These are phyloP conservation scores for Atta texana DNA, from an alignment of 1,140 invertebrate species.

Conservation along the genomic window DNA sequence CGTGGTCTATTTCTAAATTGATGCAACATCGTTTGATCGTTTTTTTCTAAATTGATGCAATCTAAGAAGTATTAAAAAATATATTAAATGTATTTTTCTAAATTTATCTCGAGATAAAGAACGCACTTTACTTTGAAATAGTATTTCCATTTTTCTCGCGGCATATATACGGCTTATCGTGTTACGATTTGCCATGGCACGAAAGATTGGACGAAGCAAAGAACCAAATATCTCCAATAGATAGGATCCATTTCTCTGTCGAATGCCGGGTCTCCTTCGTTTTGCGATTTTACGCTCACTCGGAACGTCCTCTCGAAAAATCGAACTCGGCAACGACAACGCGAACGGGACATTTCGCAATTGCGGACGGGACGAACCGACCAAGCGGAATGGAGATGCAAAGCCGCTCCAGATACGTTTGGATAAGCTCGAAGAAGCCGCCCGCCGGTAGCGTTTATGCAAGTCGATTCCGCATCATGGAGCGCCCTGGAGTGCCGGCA, in stretches of 20 bases:
- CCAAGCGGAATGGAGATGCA: constrained; percentile 54
- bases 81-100: background rate
- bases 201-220: background rate
- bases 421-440: constrained; percentile 53
- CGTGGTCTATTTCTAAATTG: background rate
- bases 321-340: background rate
- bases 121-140: background rate
- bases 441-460: constrained; percentile 34
- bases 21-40: too few relatives aligned
- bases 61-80: background rate
- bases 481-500: constrained; percentile 18
- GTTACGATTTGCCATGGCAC: background rate
- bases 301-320: constrained; percentile 7
- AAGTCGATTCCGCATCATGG: constrained; percentile 59
- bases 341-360: constrained; percentile 15
- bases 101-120: background rate
- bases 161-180: background rate
- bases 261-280: background rate
- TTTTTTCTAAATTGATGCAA: background rate
- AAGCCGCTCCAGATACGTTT: constrained; percentile 53
- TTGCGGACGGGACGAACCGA: constrained; percentile 47
- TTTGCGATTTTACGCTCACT: constrained; percentile 14
- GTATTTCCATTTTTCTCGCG: constrained; percentile 7
- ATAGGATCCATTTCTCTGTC: background rate
- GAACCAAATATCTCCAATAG: background rate